Evolutionary conservation across 2,113 vertebrate species (phyloP), one percentile per base, ranked within the genome.

Genomic region (Oryzias javanicus): DNA sequence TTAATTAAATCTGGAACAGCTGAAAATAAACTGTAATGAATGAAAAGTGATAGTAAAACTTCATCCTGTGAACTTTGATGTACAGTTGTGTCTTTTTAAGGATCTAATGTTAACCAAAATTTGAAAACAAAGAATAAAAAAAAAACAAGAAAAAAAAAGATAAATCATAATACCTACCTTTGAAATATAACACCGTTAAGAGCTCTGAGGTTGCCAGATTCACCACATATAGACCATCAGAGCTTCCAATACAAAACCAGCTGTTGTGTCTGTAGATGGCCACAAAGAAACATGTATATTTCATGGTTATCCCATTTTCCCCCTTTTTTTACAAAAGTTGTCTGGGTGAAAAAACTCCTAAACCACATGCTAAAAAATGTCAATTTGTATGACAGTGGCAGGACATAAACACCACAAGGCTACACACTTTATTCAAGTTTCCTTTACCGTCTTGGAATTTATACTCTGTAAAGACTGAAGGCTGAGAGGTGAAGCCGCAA

Each of bases 171-270:
- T 15, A 29, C 74, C 40, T 80, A 87, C 95, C 94, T 92, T 65
- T 88, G 65, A 93, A 94, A 82, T 70, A 85, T 4, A 96, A 67
- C 42, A 47, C 70, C 2, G 83, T 87, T 78, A 93, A 83, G 46
- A 96, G 60, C 52, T 96, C 93, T 40, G 93, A 92, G 62, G 86
- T 92, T 52, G 89, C 90, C 76, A 92, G 17, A 81, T 96, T 93
- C 42, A 96, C 67, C 65, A 95, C 53, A 70, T 93, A 91, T 1
- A 95, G 80, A 8, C 91, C 93, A 61, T 90, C 72, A 1, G 90
- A 83, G 64, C 92, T 95, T 78, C 93, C 95, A 45, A 97, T 84
- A 91, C 92, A 96, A 54, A 95, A 52, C 60, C 78, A 92, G 47
- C 44, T 77, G 60, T 70, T 42, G 14, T 74, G 74, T 51, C 70